A percentile compares a stretch with the other conserved stretches of the same genome.
These are phyloP conservation scores for Leptosomus discolor DNA, from an alignment of 2,113 vertebrate species.

Conservation along the genomic window DNA sequence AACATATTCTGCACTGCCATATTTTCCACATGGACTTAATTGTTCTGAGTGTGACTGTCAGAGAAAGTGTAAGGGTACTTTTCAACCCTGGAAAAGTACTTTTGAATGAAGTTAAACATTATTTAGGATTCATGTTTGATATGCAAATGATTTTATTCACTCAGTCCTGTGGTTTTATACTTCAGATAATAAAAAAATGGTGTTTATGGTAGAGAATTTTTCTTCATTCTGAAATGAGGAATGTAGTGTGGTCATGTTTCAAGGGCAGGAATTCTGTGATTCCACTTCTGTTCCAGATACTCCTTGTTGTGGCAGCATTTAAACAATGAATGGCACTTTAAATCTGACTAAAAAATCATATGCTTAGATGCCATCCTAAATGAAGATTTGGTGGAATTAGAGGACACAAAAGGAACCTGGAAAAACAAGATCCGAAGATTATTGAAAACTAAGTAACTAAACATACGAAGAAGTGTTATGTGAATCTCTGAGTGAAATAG, in stretches of 20 bases:
- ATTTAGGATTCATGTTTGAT: background rate
- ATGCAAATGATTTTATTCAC: background rate
- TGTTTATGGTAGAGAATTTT: background rate
- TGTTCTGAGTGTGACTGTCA: background rate
- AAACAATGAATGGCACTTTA: background rate
- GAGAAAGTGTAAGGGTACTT: background rate
- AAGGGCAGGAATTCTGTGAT: background rate
- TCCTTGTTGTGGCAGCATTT: background rate
- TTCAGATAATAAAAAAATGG: background rate
- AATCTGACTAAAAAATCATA: background rate
- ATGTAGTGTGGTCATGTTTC: background rate
- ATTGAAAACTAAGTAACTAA: background rate
- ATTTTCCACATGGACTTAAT: background rate
- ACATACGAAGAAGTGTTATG: background rate
- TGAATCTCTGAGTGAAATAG: background rate
- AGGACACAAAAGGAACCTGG: background rate
- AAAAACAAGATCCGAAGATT: background rate
- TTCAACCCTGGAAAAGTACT: background rate
- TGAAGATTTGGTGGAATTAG: background rate
- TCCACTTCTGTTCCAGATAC: background rate
- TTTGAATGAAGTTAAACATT: background rate
- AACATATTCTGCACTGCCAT: background rate
- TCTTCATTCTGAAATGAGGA: background rate
- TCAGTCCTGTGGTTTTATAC: background rate
- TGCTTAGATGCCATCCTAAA: background rate